Conservation (phyloP, 2,113 vertebrate genomes). For the Barnardius zonarius region DNA sequence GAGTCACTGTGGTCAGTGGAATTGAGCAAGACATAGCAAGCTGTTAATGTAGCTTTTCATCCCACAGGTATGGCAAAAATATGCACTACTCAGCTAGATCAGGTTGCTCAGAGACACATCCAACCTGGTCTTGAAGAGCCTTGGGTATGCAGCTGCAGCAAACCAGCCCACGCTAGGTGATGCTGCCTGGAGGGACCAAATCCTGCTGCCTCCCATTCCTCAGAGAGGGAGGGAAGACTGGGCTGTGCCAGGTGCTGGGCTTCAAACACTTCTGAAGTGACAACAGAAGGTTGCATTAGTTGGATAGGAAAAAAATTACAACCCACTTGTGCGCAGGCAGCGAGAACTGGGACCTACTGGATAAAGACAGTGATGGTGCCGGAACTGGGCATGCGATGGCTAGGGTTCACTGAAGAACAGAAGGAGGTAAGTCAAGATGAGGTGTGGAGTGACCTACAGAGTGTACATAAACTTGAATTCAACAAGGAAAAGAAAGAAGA, state of each 20-base stretch:
- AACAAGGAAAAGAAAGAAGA: neutral
- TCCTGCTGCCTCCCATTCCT: neutral
- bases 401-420: neutral
- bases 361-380: neutral
- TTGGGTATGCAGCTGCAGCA: neutral
- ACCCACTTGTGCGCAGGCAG: neutral
- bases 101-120: neutral
- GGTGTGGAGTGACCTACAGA: neutral
- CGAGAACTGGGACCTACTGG: neutral
- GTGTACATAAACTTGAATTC: neutral
- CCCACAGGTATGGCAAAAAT: neutral
- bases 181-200: neutral
- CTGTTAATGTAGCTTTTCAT: neutral
- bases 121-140: neutral
- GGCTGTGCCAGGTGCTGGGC: neutral
- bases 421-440: neutral
- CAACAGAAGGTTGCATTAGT: neutral
- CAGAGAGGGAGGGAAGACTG: neutral
- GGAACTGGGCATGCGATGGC: accelerated
- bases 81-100: neutral
- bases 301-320: neutral
- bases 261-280: neutral
- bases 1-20: neutral
- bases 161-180: neutral
- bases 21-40: neutral